Evolutionary conservation across 2,888 invertebrate species (phyloP).

Genomic region (Sabatieria punctata): DNA sequence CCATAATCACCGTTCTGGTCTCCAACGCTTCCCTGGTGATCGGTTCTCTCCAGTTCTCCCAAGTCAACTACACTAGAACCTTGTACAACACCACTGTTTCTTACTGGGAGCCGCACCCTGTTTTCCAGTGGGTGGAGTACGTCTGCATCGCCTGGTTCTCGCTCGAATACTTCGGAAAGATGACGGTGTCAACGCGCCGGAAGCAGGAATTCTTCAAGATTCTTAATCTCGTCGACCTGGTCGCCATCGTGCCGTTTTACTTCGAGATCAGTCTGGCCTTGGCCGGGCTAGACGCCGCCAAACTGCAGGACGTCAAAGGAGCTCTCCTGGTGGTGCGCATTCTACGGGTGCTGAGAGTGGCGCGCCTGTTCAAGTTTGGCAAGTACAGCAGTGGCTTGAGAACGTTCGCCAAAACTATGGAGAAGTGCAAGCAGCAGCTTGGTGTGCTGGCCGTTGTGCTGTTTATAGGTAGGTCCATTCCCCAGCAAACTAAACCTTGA

Average conservation of each 20-base stretch:
- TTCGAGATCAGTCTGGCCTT: neutral
- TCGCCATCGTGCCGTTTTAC: too few species aligned
- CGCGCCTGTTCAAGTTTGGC: too few species aligned
- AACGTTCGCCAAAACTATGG: too few species aligned
- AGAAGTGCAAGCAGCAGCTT: too few species aligned
- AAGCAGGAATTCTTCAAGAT: neutral
- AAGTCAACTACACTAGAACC: neutral
- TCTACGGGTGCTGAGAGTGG: too few species aligned
- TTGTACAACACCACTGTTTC: too few species aligned
- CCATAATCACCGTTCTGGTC: slow-evolving; percentile 1
- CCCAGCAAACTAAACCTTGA: too few species aligned
- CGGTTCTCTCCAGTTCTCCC: neutral
- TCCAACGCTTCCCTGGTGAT: slow-evolving; percentile 3
- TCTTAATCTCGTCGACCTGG: neutral
- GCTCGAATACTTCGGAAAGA: too few species aligned
- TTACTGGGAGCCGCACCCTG: slow-evolving; percentile 22
- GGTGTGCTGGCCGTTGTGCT: too few species aligned
- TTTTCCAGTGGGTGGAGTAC: slow-evolving; percentile 20
- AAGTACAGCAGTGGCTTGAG: too few species aligned
- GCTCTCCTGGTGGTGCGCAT: too few species aligned
- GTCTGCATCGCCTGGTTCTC: slow-evolving; percentile 22
- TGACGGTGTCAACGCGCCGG: neutral
- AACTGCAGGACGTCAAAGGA: neutral
- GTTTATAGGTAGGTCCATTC: too few species aligned
- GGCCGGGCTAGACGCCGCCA: neutral